Conservation (phyloP, 1,140 invertebrate species). For the Drosophila equinoxialis region DNA sequence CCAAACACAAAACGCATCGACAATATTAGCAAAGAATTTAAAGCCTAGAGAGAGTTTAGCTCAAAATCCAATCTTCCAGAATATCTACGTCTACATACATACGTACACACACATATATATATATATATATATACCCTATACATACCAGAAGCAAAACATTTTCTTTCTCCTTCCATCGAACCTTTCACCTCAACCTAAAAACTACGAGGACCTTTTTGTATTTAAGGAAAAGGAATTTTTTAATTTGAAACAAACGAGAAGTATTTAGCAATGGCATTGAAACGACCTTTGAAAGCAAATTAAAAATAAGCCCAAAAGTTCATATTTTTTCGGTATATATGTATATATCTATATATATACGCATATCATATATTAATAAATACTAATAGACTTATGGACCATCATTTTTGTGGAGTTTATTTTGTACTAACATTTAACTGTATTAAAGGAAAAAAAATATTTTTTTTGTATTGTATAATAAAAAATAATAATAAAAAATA, state of each 20-base stretch:
- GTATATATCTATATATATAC: conserved; percentile 6
- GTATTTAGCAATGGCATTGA: conserved; percentile 53
- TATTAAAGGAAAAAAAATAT: conserved; percentile 35
- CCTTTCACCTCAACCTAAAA: conserved; percentile 18
- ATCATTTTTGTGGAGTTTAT: conserved; percentile 52
- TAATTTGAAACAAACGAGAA: conserved; percentile 36
- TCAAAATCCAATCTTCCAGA: conserved; percentile 30
- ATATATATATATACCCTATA: conserved; percentile 7
- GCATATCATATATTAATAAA: conserved; percentile 5
- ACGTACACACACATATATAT: not conserved
- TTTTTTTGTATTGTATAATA: conserved; percentile 51
- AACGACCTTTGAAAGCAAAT: conserved; percentile 38
- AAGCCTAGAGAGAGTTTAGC: conserved; percentile 11
- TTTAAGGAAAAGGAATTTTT: conserved; percentile 19
- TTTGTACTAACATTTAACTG: conserved; percentile 67
- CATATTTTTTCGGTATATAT: not conserved
- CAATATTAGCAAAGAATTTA: conserved; percentile 64
- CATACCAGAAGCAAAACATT: conserved; percentile 27
- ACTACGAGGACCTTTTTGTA: conserved; percentile 27
- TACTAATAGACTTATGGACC: conserved; percentile 40
- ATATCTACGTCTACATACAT: conserved; percentile 13
- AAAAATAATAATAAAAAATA: conserved; percentile 14
- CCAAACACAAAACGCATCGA: conserved; percentile 46
- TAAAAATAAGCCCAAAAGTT: conserved; percentile 24
- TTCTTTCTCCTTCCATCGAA: conserved; percentile 2